These are phyloP conservation scores for Himalopsyche japonica DNA, from an alignment of 2,888 invertebrate genomes.

Conservation along the genomic window DNA sequence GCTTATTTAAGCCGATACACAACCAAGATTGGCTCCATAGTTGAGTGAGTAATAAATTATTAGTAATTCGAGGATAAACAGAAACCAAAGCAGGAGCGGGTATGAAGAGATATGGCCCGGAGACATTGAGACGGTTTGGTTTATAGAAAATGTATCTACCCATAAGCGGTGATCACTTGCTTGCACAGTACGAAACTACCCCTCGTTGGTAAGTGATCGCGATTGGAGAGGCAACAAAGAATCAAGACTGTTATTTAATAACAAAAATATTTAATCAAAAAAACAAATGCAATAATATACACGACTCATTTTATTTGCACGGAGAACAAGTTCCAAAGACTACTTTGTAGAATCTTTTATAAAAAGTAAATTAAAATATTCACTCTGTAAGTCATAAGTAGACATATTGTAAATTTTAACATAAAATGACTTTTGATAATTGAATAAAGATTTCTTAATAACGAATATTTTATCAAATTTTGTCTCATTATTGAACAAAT, in stretches of 20 bases:
- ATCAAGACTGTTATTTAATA: not conserved
- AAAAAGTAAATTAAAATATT: too few relatives aligned
- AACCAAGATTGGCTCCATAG: slow-evolving; percentile 24
- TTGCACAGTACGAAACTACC: not conserved
- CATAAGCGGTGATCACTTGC: not conserved
- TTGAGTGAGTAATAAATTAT: slow-evolving; percentile 33
- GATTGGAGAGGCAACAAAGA: not conserved
- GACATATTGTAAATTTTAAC: too few relatives aligned
- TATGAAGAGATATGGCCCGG: slow-evolving; percentile 27
- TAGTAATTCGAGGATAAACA: slow-evolving; percentile 31
- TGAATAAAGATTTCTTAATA: too few relatives aligned
- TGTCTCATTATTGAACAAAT: too few relatives aligned
- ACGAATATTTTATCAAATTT: too few relatives aligned
- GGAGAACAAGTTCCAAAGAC: too few relatives aligned
- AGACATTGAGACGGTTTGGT: slow-evolving; percentile 22
- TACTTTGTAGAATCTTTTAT: too few relatives aligned
- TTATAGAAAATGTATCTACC: not conserved
- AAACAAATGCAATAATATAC: too few relatives aligned
- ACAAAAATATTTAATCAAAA: too few relatives aligned
- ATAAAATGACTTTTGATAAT: too few relatives aligned
- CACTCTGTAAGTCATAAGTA: too few relatives aligned
- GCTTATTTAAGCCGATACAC: slow-evolving; percentile 9
- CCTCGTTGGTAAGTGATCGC: not conserved
- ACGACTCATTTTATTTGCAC: too few relatives aligned
- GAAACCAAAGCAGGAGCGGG: slow-evolving; percentile 4